These are phyloP conservation scores for Platichthys flesus DNA, from an alignment of 2,113 vertebrate species.

Conservation along the genomic window DNA sequence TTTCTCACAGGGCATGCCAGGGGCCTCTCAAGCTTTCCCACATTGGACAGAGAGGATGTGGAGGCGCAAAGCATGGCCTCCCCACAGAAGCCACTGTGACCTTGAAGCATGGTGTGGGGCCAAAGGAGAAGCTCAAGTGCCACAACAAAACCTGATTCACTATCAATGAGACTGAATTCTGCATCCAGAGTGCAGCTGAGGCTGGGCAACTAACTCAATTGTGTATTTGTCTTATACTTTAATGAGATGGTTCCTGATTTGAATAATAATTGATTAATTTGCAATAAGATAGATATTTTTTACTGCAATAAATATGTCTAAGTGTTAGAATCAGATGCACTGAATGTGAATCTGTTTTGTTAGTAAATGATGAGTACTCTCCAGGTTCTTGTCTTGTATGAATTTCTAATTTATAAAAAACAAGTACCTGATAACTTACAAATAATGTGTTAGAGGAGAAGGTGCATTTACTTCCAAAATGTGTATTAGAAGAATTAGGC, in stretches of 20 bases:
- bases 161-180: slow-evolving; percentile 15
- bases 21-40: slow-evolving; percentile 73
- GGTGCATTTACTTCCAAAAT: too few species aligned
- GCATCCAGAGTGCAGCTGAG: slow-evolving; percentile 6
- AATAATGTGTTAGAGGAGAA: too few species aligned
- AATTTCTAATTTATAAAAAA: too few species aligned
- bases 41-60: slow-evolving; percentile 76
- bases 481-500: too few species aligned
- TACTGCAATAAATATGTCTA: background rate
- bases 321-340: too few species aligned
- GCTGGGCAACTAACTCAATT: background rate
- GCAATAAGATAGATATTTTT: background rate
- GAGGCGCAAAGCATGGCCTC: slow-evolving; percentile 69
- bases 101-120: slow-evolving; percentile 59
- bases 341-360: too few species aligned
- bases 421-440: too few species aligned
- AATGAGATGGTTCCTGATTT: background rate
- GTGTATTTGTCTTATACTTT: background rate
- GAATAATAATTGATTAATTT: background rate
- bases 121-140: slow-evolving; percentile 47
- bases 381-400: too few species aligned
- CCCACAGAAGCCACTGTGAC: slow-evolving; percentile 77
- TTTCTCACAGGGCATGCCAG: slow-evolving; percentile 75
- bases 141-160: slow-evolving; percentile 42
- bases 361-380: too few species aligned